Percentiles rank a stretch among this genome's conserved stretches.
Conservation (phyloP, 2,888 invertebrate species). For the Drosophila rellima region DNA sequence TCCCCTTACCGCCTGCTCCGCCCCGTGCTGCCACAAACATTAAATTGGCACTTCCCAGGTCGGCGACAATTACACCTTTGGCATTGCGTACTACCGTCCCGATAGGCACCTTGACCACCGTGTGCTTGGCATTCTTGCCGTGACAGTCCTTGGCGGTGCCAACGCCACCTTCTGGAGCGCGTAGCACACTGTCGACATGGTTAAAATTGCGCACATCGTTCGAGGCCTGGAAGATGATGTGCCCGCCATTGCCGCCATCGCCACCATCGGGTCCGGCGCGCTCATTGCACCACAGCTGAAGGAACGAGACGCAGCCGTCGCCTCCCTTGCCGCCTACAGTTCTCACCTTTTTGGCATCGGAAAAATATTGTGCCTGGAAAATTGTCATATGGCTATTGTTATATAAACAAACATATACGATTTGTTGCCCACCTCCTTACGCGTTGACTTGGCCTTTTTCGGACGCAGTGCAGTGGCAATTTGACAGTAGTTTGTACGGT, state of each 20-base stretch:
- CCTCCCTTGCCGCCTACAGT: constrained; percentile 96
- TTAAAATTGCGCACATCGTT: constrained; percentile 90
- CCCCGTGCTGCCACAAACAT: constrained; percentile 98
- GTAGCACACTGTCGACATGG: constrained; percentile 88
- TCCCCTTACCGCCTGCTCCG: constrained; percentile 98
- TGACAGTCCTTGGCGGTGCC: constrained; percentile 92
- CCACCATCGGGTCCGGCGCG: constrained; percentile 92
- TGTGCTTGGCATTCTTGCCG: constrained; percentile 93
- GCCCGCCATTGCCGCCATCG: constrained; percentile 98
- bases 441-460: constrained; percentile 86
- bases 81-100: constrained; percentile 91
- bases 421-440: constrained; percentile 82
- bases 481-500: constrained; percentile 48
- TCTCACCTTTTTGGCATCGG: constrained; percentile 90
- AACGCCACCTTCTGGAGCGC: constrained; percentile 90
- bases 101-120: constrained; percentile 91
- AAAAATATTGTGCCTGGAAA: constrained; percentile 88
- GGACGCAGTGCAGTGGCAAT: constrained; percentile 84
- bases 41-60: constrained; percentile 89
- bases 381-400: constrained; percentile 12
- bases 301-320: constrained; percentile 95
- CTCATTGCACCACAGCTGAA: constrained; percentile 93
- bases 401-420: constrained; percentile 37
- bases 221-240: constrained; percentile 93
- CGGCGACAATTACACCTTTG: constrained; percentile 88